Base-by-base conservation (phyloP, 2,797 vertebrate genomes). In the Hapalemur alaotrensis region DNA sequence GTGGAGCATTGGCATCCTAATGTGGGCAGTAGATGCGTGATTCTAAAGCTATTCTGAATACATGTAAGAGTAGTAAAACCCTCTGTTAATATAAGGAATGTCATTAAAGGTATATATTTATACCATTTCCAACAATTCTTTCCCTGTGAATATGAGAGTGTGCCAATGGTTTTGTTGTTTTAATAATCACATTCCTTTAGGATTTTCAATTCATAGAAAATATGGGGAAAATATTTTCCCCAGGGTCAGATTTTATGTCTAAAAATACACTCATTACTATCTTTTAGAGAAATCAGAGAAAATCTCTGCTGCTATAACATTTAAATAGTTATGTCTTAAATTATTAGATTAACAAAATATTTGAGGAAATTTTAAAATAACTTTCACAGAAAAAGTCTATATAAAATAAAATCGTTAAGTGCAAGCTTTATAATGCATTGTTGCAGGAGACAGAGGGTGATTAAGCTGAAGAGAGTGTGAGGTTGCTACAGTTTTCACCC, bases 1-100 rank as follows among this genome's bases (percentile, higher is more conserved):
- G 48, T 8, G 73, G 35, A 95, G 89, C 48, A 75, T 1, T 38
- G 67, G 9, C 57, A 73, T 23, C 1, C 6, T 84, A 89, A 95
- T 1, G 5, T 2, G 87, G 63, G 73, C 1, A 94, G 69, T 35
- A 81, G 84, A 87, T 4, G 4, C 30, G n/a, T n/a, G 80, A 92
- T 72, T 97, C 85, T 65, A 63, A 30, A 92, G 81, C 73, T 90
- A 30, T 18, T 95, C 84, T 81, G 82, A 96, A 86, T 38, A 59
- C 18, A 85, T 79, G n/a, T 9, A 32, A 28, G 10, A 96, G 7
- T 41, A 93, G 1, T 38, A 70, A 84, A 0, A 54, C 61, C 0
- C 32, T 96, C 87, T 89, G 86, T 85, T 93, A 94, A 93, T 67
- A 95, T 70, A 89, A 43, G 30, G 63, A 89, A 86, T 72, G 0